Base-by-base conservation (phyloP, 2,888 invertebrate genomes). In the Diabrotica balteata region DNA sequence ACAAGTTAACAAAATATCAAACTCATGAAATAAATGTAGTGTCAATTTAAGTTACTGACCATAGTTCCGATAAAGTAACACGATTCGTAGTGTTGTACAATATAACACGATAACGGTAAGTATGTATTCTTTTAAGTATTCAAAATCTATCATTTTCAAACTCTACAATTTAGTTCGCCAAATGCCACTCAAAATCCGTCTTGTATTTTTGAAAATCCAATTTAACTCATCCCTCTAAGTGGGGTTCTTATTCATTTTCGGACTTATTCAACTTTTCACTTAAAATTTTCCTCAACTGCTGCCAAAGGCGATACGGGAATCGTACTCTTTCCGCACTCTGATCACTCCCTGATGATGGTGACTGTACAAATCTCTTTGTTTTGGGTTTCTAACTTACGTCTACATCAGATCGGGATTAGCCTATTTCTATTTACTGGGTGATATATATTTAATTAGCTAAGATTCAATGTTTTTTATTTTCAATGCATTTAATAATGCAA, bases 191-290 rank as follows among this genome's bases (percentile, higher is more conserved):
- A 53, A 61, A 61, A 61, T 58, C 58, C 43, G 58, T 46, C 46
- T 46, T 70, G 66, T 68, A 72, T 70, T 68, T 72, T 68, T 65
- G 68, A 54, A 63, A 63, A 72, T 66, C 70, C 73, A 74, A 75
- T 75, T 74, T 74, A 72, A 73, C 66, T 72, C 59, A 67, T 70
- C 66, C 58, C 63, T 57, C 61, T 69, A 67, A 71, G 71, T 66
- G 69, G 70, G 43, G 72, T 53, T 61, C 63, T 62, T 72, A 72
- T 70, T 55, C 63, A 72, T 74, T 73, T 72, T 55, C 67, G 72
- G 71, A 70, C 73, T 72, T 74, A 75, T 71, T 72, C 74, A 83
- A 83, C 83, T 83, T 83, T 80, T 76, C 81, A 83, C 83, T 83
- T 83, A 83, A 81, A 80, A 80, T 81, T 80, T 75, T 75, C 76